A percentile compares a stretch with the other conserved stretches of the same genome.
phyloP scores from a whole-genome alignment of 2,888 invertebrate species.

The Heteromyza rotundicornis region DNA sequence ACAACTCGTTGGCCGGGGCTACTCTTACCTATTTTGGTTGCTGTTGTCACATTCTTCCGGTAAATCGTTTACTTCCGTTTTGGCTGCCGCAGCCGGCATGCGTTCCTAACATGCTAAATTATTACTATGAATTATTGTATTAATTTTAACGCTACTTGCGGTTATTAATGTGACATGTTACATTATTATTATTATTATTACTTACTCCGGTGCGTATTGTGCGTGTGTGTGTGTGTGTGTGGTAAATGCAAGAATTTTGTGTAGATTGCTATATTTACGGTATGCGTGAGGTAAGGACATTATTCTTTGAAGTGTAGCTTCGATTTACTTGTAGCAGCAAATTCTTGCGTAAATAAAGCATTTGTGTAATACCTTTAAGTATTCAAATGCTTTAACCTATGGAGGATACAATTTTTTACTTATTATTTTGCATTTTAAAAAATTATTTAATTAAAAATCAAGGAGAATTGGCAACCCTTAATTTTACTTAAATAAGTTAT shows the following conservation, averaged over 20 bases:
- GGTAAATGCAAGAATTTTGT: neutral
- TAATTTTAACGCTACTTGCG: conserved; percentile 49
- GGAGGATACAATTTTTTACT: too few relatives aligned
- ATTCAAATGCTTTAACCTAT: too few relatives aligned
- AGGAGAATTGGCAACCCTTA: too few relatives aligned
- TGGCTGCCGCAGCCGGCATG: conserved; percentile 22
- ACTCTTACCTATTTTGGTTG: neutral
- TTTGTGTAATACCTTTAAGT: too few relatives aligned
- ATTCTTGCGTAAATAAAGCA: too few relatives aligned
- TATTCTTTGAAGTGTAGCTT: too few relatives aligned
- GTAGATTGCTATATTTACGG: conserved; percentile 4
- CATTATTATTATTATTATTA: conserved; percentile 36
- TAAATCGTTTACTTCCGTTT: neutral
- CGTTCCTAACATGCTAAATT: conserved; percentile 51
- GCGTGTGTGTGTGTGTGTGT: neutral
- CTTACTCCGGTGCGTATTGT: conserved; percentile 23
- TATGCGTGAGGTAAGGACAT: conserved; percentile 14
- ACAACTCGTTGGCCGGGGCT: conserved; percentile 11
- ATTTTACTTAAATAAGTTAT: too few relatives aligned
- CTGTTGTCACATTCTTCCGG: neutral
- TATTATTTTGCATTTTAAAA: too few relatives aligned
- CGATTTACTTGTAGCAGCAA: too few relatives aligned
- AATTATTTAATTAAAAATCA: too few relatives aligned
- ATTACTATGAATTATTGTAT: conserved; percentile 57
- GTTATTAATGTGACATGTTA: conserved; percentile 57